Evolutionary conservation across 2,797 vertebrate genomes (phyloP), one percentile per base, ranked within the genome.

Genomic region (Acipenser ruthenus): DNA sequence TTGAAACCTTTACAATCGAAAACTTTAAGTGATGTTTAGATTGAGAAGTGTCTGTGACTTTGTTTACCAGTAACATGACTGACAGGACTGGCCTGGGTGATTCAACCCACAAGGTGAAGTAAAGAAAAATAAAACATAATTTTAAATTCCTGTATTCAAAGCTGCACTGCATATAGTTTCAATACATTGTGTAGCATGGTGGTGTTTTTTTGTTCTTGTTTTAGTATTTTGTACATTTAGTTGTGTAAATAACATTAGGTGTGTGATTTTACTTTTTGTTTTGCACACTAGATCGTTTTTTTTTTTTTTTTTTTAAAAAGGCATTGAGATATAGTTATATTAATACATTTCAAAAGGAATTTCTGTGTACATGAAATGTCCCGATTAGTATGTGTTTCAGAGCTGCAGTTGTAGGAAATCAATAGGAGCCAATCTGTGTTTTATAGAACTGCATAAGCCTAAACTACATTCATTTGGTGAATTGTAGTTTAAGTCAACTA

Each of bases 11-110:
- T 37, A 37, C 23, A 37, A 37, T 37, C 23, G 0, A 37, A 37
- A 37, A 37, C 23, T 37, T 37, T 37, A 37, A 37, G 23, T 37
- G 23, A 37, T 37, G 23, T 37, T 37, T 2, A 58, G 13, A 37
- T 4, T 37, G 23, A 37, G 23, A 37, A 37, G 23, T 37, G 23
- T 37, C 23, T 37, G 23, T 37, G 23, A 37, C 23, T 37, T 15
- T 67, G 13, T 68, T 55, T 74, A 50, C 64, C 65, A 67, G 67
- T 72, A 71, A 69, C 66, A 70, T 68, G 70, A 64, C 49, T 52
- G 66, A 64, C 69, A 37, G 23, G 23, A 37, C 23, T 37, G 23
- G 23, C 23, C 23, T 69, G 66, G 56, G 11, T 72, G 13, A 67
- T 67, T 15, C 65, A 11, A 66, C 51, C 72, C 59, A 65, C 68